Evolutionary conservation across 2,888 invertebrate genomes (phyloP), one percentile per base, ranked within the genome.

Genomic region (Choristoneura rosaceana): DNA sequence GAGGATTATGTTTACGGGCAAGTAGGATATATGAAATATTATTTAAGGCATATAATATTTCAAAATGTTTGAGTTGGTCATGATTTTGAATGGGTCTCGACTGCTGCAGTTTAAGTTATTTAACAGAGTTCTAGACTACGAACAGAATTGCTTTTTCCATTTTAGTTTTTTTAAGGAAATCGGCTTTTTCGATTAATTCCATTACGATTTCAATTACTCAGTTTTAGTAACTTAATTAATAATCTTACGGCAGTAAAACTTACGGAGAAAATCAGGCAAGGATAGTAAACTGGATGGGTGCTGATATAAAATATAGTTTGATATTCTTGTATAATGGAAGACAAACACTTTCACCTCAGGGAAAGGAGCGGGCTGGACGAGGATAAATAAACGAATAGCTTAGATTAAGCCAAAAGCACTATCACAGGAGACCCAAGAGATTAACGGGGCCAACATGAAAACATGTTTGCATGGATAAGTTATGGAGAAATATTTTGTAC

Each of bases 291-390:
- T 25, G 3, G 55, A 25, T 17, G 52, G 17, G 15, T 17, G 52
- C 52, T 17, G 17, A 12, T n/a, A 14, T 59, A 34, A 33, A n/a
- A n/a, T 14, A 59, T 59, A 59, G 59, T 59, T 59, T 59, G 34
- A 59, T 59, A n/a, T 34, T 59, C 59, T 59, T 55, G 55, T 25
- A 45, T 62, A 63, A 63, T 63, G 45, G 63, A 63, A 63, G 14
- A 47, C 63, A 63, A 63, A 63, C 47, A 47, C 8, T 14, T 43
- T 8, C 45, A 25, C 33, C n/a, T 41, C 41, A 8, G 61, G 17
- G 4, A 17, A 2, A 2, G 17, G 43, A 15, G 8, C 7, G 63
- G 9, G 47, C 45, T 45, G 63, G 63, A 63, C 63, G 45, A 14
- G 63, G 25, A 41, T 33, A 47, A 47, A 47, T 15, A 43, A 63